Conservation (phyloP, 2,888 invertebrate genomes). For the Kryphioiulus occultus region DNA sequence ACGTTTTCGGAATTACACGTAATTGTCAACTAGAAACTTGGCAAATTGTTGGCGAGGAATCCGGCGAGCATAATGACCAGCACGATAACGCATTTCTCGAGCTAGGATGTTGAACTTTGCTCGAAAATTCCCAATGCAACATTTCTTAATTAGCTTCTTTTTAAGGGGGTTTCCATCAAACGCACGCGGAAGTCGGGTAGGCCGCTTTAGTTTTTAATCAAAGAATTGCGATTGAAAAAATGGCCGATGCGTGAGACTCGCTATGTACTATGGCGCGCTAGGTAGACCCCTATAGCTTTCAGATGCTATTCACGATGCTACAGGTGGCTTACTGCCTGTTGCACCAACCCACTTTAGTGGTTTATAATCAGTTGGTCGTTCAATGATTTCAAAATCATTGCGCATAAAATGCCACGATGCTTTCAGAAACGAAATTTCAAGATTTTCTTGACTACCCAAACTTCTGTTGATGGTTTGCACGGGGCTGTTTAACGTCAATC, state of each 20-base stretch:
- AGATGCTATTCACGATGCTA: not conserved
- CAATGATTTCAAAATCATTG: too few species aligned
- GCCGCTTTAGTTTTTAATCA: conserved; percentile 25
- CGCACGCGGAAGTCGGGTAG: not conserved
- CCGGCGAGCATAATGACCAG: conserved; percentile 3
- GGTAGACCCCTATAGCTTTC: too few species aligned
- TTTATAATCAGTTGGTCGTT: too few species aligned
- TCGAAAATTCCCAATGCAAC: not conserved
- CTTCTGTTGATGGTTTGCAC: too few species aligned
- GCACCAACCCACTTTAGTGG: too few species aligned
- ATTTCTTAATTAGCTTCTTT: conserved; percentile 1
- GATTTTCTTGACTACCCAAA: too few species aligned
- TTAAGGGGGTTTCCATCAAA: not conserved
- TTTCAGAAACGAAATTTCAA: too few species aligned
- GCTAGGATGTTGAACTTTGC: conserved; percentile 26
- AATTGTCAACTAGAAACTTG: conserved; percentile 21
- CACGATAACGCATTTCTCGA: conserved; percentile 1
- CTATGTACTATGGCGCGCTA: too few species aligned
- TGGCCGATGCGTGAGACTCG: not conserved
- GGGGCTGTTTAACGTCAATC: too few species aligned
- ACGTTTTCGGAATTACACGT: conserved; percentile 30
- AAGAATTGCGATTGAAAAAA: not conserved
- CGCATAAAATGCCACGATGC: too few species aligned
- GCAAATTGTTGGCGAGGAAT: conserved; percentile 8
- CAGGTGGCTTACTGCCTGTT: not conserved